Evolutionary conservation across 2,113 vertebrate genomes (phyloP), one percentile per base, ranked within the genome.

Genomic region (Octodon degus): DNA sequence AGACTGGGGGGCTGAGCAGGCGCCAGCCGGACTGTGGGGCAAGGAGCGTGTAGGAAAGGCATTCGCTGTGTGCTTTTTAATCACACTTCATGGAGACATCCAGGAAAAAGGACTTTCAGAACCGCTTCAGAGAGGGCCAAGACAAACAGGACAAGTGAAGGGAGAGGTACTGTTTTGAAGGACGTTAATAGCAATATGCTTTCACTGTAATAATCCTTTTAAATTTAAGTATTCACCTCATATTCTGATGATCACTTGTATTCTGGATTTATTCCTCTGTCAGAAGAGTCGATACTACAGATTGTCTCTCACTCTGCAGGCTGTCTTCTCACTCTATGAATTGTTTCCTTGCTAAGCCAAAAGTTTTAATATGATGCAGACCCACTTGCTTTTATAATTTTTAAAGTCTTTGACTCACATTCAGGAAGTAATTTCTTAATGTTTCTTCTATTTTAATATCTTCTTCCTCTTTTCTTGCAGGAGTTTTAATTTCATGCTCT

Each of bases 11-110:
- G 10, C 2, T 24, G 20, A 74, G 17, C n/a, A 40, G 7, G n/a
- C 17, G 12, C 8, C 20, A 74, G 8, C 37, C 9, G 10, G 20
- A 3, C 70, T 25, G 22, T 40, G 20, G 4, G 13, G 1, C 12
- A 20, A 3, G 11, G 24, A 9, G 22, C 22, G 10, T 20, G 5
- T 11, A 4, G n/a, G 7, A 25, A 4, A 40, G 12, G n/a, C n/a
- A 40, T 40, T 40, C 37, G 40, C 9, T 74, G 8, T 12, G 8
- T 16, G 53, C 53, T 72, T 74, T 40, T 40, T 72, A 20, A 70
- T n/a, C n/a, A 8, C n/a, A 72, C 68, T 22, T 74, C 20, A 11
- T 24, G 40, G 16, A 34, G 70, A 25, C 20, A 25, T 67, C 10
- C 30, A 74, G 70, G 20, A 40, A 24, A 25, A 43, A 77, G 40